Conservation (phyloP, 2,888 invertebrate genomes). For the Eupithecia inturbata region DNA sequence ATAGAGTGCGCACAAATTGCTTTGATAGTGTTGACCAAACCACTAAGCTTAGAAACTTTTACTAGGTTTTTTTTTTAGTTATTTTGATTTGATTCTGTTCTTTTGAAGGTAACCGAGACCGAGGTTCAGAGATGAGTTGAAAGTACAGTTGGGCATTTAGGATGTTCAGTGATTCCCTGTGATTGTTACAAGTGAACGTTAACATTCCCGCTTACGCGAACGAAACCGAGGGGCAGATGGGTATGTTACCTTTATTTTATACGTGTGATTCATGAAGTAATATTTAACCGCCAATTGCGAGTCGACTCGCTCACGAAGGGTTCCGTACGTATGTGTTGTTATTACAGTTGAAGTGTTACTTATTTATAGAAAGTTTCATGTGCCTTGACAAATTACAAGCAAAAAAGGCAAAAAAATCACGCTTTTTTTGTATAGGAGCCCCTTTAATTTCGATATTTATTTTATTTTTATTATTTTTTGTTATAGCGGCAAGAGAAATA, state of each 20-base stretch:
- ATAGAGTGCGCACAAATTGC: too few relatives aligned
- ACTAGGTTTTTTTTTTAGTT: conserved; percentile 18
- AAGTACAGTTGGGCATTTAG: conserved; percentile 44
- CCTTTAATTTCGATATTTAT: too few relatives aligned
- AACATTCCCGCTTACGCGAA: conserved; percentile 76
- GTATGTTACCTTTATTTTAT: conserved; percentile 58
- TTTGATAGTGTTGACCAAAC: conserved; percentile 42
- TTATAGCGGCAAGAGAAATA: too few relatives aligned
- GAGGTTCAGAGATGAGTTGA: conserved; percentile 52
- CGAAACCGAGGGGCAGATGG: conserved; percentile 76
- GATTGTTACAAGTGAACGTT: conserved; percentile 52
- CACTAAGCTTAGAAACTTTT: conserved; percentile 39
- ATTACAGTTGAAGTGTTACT: too few relatives aligned
- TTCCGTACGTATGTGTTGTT: too few relatives aligned
- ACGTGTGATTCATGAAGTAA: not conserved
- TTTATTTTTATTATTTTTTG: too few relatives aligned
- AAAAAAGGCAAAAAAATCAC: too few relatives aligned
- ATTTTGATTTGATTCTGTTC: conserved; percentile 40
- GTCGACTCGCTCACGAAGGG: too few relatives aligned
- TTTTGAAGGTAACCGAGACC: conserved; percentile 54
- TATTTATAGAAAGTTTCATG: too few relatives aligned
- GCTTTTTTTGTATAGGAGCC: too few relatives aligned
- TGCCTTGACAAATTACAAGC: too few relatives aligned
- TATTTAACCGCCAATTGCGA: too few relatives aligned
- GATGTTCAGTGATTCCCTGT: conserved; percentile 60